Evolutionary conservation across 2,113 vertebrate species (phyloP).

Genomic region (Neotragus pygmaeus): DNA sequence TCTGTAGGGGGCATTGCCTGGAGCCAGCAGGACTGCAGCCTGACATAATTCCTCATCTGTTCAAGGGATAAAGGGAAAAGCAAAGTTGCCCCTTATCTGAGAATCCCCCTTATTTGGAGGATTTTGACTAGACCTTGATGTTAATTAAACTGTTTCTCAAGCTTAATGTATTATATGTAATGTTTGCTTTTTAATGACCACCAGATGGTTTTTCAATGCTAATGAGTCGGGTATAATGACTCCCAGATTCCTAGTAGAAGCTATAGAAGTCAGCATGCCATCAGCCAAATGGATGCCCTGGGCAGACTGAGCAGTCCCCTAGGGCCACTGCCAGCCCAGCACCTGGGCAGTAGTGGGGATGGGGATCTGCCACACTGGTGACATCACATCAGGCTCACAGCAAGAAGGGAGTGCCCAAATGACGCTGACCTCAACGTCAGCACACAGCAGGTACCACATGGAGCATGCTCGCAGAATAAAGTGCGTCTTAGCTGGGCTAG

Average conservation of each 20-base stretch:
- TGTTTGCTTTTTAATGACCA: conserved; percentile 83
- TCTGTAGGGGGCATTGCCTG: background rate
- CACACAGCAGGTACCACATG: background rate
- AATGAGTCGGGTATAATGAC: conserved; percentile 79
- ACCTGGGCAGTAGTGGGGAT: background rate
- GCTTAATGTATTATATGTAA: conserved; percentile 70
- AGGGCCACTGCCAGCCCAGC: conserved; percentile 35
- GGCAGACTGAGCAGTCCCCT: conserved; percentile 67
- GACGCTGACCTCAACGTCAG: background rate
- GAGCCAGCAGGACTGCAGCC: background rate
- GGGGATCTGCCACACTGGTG: conserved; percentile 24
- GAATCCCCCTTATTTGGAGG: conserved; percentile 18
- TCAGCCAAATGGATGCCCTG: conserved; percentile 74
- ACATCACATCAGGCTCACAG: background rate
- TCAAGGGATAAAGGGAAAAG: background rate
- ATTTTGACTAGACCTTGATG: conserved; percentile 65
- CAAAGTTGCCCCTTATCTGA: conserved; percentile 24
- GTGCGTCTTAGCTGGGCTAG: background rate
- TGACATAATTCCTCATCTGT: conserved; percentile 3
- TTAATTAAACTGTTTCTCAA: conserved; percentile 73
- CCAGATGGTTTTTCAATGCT: conserved; percentile 82
- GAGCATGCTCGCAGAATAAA: background rate
- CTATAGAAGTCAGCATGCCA: conserved; percentile 76
- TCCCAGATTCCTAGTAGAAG: conserved; percentile 78
- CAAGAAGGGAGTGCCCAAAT: background rate